Conservation (phyloP, 2,797 vertebrate genomes). For the Cyclura pinguis region DNA sequence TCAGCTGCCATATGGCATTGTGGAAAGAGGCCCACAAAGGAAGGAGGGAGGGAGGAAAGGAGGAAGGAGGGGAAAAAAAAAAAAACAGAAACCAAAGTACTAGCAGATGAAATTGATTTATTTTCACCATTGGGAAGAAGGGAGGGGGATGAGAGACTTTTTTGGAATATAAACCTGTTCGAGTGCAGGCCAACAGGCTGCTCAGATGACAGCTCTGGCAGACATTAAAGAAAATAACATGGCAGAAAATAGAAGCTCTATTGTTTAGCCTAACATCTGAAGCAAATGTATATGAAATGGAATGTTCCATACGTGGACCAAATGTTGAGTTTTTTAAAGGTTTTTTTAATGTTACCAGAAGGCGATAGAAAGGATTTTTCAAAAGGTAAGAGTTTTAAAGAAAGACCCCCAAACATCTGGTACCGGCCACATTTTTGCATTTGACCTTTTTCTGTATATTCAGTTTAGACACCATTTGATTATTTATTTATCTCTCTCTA, state of each 20-base stretch:
- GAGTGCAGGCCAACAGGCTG: conserved; percentile 72
- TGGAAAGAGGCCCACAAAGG: conserved; percentile 79
- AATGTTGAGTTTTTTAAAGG: conserved; percentile 43
- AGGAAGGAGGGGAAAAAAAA: conserved; percentile 12
- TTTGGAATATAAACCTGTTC: conserved; percentile 80
- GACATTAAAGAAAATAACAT: conserved; percentile 72
- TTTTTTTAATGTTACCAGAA: conserved; percentile 41
- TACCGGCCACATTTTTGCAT: conserved; percentile 40
- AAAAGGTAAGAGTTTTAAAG: conserved; percentile 41
- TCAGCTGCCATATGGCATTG: conserved; percentile 87
- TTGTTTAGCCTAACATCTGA: conserved; percentile 80
- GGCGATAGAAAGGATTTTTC: background rate
- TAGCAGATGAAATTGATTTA: conserved; percentile 86
- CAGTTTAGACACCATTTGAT: conserved; percentile 61
- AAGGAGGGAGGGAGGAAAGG: conserved; percentile 65
- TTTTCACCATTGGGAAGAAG: conserved; percentile 75
- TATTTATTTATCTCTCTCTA: conserved; percentile 47
- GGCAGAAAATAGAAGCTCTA: conserved; percentile 78
- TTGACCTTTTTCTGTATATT: conserved; percentile 48
- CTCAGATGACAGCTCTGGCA: conserved; percentile 76
- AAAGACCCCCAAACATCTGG: conserved; percentile 36
- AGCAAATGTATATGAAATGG: conserved; percentile 74
- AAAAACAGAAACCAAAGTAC: conserved; percentile 71
- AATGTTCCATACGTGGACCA: conserved; percentile 68
- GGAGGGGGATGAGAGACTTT: conserved; percentile 57